These are phyloP conservation scores for Strigops habroptila DNA, from an alignment of 2,113 vertebrate species.

Conservation along the genomic window DNA sequence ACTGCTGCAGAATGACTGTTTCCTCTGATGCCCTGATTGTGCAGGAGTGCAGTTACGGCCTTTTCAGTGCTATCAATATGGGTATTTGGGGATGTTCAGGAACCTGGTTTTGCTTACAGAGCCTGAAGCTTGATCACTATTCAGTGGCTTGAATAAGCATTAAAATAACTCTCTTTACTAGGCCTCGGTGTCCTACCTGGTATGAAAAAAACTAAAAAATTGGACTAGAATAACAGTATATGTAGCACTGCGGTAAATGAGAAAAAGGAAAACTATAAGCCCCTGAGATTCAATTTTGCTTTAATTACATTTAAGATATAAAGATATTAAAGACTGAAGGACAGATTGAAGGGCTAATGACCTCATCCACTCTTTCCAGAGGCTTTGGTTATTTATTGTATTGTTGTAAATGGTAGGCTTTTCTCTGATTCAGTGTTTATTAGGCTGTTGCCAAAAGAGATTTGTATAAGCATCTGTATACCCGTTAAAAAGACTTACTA, in stretches of 20 bases:
- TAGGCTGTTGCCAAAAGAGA: background rate
- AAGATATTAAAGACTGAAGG: background rate
- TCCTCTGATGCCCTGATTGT: background rate
- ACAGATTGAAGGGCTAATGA: background rate
- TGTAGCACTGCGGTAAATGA: background rate
- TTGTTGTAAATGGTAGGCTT: background rate
- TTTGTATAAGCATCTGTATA: background rate
- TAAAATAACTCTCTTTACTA: background rate
- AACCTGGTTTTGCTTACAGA: background rate
- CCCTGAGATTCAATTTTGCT: background rate
- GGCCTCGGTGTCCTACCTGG: background rate
- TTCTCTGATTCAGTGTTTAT: slow-evolving; percentile 15
- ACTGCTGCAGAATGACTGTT: background rate
- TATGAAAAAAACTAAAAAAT: background rate
- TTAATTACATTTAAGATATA: background rate
- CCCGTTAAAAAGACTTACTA: background rate
- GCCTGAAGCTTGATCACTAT: background rate
- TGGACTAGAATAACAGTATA: background rate
- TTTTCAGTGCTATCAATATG: background rate
- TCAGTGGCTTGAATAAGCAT: background rate
- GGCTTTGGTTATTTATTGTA: background rate
- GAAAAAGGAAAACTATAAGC: background rate
- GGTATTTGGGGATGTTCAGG: background rate
- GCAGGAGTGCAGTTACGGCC: background rate
- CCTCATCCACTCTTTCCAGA: background rate